Percentiles rank a stretch among this genome's conserved stretches.
These are phyloP conservation scores for Aleiodes alternator DNA, from an alignment of 2,888 invertebrate species.

Conservation along the genomic window DNA sequence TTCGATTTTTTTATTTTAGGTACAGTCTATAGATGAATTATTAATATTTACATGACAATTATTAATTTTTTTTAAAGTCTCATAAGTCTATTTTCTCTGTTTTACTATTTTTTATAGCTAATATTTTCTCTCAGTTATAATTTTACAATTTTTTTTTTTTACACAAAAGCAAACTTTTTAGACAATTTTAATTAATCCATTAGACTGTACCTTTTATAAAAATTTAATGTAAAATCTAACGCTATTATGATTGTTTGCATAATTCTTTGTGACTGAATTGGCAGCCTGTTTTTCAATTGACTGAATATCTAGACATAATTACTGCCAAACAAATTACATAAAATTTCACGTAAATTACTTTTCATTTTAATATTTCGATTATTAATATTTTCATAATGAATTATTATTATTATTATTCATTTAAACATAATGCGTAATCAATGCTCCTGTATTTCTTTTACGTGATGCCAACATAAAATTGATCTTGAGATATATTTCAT, in stretches of 20 bases:
- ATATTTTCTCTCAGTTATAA: too few relatives aligned
- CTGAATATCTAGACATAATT: constrained; percentile 29
- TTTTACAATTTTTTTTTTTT: too few relatives aligned
- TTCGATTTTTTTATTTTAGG: neutral
- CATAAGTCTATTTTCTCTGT: too few relatives aligned
- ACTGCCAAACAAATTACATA: constrained; percentile 22
- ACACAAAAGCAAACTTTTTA: too few relatives aligned
- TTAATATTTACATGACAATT: too few relatives aligned
- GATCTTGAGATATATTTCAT: constrained; percentile 54
- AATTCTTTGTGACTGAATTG: constrained; percentile 30
- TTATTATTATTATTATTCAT: too few relatives aligned
- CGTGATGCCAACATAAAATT: constrained; percentile 55
- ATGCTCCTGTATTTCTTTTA: constrained; percentile 60
- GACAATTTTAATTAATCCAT: too few relatives aligned
- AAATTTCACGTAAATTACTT: constrained; percentile 5
- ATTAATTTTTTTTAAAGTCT: too few relatives aligned
- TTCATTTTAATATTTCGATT: constrained; percentile 33
- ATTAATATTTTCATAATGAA: neutral
- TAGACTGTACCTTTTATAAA: neutral
- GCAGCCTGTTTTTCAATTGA: constrained; percentile 16
- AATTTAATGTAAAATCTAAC: neutral
- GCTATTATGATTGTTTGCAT: constrained; percentile 23
- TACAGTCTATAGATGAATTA: neutral
- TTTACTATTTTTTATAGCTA: too few relatives aligned
- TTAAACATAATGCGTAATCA: constrained; percentile 49